Conservation (phyloP, 2,888 invertebrate genomes). For the Phytoseiulus persimilis region DNA sequence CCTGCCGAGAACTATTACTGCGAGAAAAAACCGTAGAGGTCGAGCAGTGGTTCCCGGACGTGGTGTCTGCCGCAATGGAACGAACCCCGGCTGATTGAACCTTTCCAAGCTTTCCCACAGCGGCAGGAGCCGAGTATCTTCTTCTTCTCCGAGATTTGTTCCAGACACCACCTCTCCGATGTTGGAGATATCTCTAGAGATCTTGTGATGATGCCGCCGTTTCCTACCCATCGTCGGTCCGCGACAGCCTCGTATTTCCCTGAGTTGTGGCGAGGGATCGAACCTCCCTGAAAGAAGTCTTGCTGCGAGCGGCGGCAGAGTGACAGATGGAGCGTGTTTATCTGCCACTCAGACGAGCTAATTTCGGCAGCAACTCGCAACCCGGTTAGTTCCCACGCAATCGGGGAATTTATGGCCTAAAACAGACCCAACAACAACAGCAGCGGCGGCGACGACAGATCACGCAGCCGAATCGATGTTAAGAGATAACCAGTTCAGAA, state of each 20-base stretch:
- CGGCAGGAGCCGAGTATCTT: background rate
- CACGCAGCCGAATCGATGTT: background rate
- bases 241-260: background rate
- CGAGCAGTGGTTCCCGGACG: background rate
- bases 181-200: background rate
- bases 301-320: background rate
- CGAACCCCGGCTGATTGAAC: background rate
- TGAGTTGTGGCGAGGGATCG: background rate
- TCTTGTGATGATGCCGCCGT: background rate
- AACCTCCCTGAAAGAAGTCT: background rate
- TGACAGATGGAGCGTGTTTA: background rate
- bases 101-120: background rate
- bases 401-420: background rate
- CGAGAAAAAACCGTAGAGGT: background rate
- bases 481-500: background rate
- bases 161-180: background rate
- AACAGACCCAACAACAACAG: background rate
- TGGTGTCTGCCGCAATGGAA: too few relatives aligned
- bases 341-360: background rate
- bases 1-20: background rate
- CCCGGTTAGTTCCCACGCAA: background rate
- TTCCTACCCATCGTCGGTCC: background rate
- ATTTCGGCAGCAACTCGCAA: background rate
- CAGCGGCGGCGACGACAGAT: background rate
- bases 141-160: background rate